Conservation (phyloP, 1,140 invertebrate species). For the Agraylea sexmaculata region DNA sequence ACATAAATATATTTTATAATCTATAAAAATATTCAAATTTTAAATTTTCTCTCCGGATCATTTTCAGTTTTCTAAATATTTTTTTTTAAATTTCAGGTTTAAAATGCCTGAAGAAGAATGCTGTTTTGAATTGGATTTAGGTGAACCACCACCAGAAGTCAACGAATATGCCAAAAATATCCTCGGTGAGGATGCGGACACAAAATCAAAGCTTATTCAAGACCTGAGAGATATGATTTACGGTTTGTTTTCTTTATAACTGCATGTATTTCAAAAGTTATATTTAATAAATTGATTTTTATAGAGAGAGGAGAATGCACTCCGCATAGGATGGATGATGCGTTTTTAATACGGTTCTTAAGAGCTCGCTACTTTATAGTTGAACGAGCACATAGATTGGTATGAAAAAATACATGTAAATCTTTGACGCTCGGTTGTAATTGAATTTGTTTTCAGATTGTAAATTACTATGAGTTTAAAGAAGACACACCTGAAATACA, state of each 20-base stretch:
- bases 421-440: neutral
- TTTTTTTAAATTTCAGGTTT: too few species aligned
- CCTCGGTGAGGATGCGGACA: conserved; percentile 33
- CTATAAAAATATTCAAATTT: too few species aligned
- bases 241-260: conserved; percentile 41
- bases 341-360: conserved; percentile 71
- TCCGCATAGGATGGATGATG: conserved; percentile 68
- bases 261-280: conserved; percentile 1
- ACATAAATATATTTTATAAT: too few species aligned
- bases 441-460: conserved; percentile 44
- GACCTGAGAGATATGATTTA: conserved; percentile 65
- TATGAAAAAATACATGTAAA: too few species aligned
- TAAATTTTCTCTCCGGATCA: too few species aligned
- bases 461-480: conserved; percentile 64
- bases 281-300: conserved; percentile 20
- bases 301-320: conserved; percentile 59
- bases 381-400: conserved; percentile 67
- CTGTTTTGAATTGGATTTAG: conserved; percentile 25
- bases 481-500: conserved; percentile 58
- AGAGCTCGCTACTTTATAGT: conserved; percentile 71
- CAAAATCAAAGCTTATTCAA: conserved; percentile 35
- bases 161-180: conserved; percentile 28
- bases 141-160: conserved; percentile 29
- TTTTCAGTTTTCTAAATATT: too few species aligned
- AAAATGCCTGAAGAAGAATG: conserved; percentile 18